phyloP scores from a whole-genome alignment of 2,797 vertebrate species.

The Urocyon cinereoargenteus region DNA sequence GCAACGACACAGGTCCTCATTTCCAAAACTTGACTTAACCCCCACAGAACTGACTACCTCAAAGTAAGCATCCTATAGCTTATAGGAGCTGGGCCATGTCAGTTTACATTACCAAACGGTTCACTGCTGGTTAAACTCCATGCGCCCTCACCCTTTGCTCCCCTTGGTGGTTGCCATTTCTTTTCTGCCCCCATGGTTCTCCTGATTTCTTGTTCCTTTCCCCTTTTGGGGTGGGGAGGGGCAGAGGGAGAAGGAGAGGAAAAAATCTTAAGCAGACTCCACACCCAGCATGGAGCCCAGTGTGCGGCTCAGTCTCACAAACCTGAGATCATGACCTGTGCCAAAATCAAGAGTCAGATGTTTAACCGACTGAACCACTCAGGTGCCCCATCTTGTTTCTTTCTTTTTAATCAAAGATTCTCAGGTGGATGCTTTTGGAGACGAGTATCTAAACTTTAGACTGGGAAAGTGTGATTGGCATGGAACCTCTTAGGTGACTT shows the following conservation, averaged over 20 bases:
- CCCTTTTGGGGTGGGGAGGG: background rate
- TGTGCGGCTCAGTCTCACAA: background rate
- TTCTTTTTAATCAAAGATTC: background rate
- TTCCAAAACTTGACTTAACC: background rate
- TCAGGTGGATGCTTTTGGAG: background rate
- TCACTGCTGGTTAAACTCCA: background rate
- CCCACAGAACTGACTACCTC: background rate
- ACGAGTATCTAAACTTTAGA: background rate
- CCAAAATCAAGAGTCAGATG: background rate
- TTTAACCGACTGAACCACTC: background rate
- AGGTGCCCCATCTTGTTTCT: background rate
- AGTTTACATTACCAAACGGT: background rate
- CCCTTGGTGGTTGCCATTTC: fast-evolving
- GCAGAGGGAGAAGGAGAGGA: background rate
- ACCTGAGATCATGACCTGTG: background rate
- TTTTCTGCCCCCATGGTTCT: background rate
- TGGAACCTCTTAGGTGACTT: background rate
- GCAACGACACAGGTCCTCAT: background rate
- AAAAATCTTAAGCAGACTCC: background rate
- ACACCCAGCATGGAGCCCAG: background rate
- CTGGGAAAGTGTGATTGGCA: background rate
- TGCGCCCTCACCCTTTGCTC: background rate
- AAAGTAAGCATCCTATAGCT: background rate
- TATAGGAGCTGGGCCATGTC: background rate
- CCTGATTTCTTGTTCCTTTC: background rate